Conservation (phyloP, 2,113 vertebrate species). For the Cinclus mexicanus region DNA sequence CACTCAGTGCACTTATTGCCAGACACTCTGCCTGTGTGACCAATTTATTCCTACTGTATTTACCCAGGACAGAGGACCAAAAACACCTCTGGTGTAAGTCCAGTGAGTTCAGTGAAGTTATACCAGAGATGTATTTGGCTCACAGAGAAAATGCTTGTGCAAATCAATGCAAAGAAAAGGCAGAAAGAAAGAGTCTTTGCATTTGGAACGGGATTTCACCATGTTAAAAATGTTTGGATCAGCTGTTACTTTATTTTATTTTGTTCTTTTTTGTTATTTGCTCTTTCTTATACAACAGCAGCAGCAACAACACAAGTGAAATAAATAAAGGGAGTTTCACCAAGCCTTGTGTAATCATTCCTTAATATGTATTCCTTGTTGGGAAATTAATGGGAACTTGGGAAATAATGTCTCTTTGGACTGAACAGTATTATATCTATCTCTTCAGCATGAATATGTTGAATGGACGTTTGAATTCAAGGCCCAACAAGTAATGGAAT, state of each 20-base stretch:
- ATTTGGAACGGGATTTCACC: neutral
- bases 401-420: neutral
- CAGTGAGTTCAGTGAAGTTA: constrained; percentile 63
- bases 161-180: constrained; percentile 45
- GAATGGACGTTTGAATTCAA: neutral
- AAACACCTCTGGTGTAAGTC: constrained; percentile 63
- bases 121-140: constrained; percentile 63
- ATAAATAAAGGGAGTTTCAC: constrained; percentile 75
- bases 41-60: constrained; percentile 65
- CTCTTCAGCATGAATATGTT: neutral
- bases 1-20: constrained; percentile 63
- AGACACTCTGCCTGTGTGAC: constrained; percentile 57
- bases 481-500: neutral
- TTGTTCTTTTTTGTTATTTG: constrained; percentile 68
- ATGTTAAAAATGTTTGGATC: constrained; percentile 52
- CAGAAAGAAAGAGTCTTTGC: constrained; percentile 20
- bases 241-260: constrained; percentile 61
- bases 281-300: constrained; percentile 66
- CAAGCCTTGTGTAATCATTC: constrained; percentile 47
- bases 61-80: constrained; percentile 60
- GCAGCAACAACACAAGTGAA: constrained; percentile 65
- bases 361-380: constrained; percentile 30
- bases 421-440: neutral
- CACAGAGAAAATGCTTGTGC: constrained; percentile 33
- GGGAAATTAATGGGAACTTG: neutral